These are phyloP conservation scores for Hemistola chrysoprasaria DNA, from an alignment of 2,888 invertebrate genomes.

Conservation along the genomic window DNA sequence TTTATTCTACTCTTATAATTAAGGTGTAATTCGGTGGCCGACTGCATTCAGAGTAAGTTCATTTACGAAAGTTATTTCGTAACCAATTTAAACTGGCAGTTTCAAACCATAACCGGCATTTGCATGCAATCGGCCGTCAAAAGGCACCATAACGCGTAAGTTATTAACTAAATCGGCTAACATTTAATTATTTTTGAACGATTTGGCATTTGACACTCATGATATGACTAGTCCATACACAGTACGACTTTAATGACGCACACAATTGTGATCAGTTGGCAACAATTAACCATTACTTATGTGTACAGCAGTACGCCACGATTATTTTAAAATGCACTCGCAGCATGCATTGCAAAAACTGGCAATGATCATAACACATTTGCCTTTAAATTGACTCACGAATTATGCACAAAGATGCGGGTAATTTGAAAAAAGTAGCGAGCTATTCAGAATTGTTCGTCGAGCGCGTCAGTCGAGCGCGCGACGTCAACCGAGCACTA, in stretches of 20 bases:
- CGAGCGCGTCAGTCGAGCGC: constrained; percentile 44
- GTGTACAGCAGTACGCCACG: too few species aligned
- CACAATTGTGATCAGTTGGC: too few species aligned
- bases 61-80: too few species aligned
- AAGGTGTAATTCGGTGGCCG: too few species aligned
- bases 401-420: constrained; percentile 15
- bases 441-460: constrained; percentile 41
- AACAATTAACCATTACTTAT: too few species aligned
- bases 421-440: constrained; percentile 1
- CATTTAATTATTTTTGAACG: constrained; percentile 50
- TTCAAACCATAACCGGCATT: too few species aligned
- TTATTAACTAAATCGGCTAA: constrained; percentile 23
- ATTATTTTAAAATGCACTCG: too few species aligned
- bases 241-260: not conserved
- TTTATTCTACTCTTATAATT: constrained; percentile 35
- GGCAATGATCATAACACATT: constrained; percentile 25
- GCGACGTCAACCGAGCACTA: constrained; percentile 74
- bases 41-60: too few species aligned
- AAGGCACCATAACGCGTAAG: too few species aligned
- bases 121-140: too few species aligned
- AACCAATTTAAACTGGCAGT: too few species aligned
- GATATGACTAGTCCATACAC: constrained; percentile 38
- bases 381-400: constrained; percentile 27
- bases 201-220: constrained; percentile 58
- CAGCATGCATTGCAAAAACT: too few species aligned